Evolutionary conservation across 2,888 invertebrate genomes (phyloP).

Genomic region (Axea sp.): DNA sequence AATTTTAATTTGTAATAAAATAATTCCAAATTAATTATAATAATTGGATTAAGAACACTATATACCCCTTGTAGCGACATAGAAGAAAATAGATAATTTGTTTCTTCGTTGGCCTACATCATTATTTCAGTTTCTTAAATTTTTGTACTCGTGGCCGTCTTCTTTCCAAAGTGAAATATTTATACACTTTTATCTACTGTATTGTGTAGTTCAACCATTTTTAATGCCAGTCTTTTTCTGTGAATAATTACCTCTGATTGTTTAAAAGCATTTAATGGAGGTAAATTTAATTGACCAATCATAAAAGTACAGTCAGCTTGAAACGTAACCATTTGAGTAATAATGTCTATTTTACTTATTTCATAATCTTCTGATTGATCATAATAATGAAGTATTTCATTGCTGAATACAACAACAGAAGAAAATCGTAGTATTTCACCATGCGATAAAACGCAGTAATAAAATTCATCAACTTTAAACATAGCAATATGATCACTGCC

Average conservation of each 20-base stretch:
- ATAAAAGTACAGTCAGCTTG: slow-evolving; percentile 73
- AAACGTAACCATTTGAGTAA: slow-evolving; percentile 69
- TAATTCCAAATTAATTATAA: too few relatives aligned
- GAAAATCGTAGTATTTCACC: slow-evolving; percentile 67
- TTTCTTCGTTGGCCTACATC: too few relatives aligned
- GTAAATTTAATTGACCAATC: slow-evolving; percentile 71
- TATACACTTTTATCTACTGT: too few relatives aligned
- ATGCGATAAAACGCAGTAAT: slow-evolving; percentile 70
- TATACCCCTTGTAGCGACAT: too few relatives aligned
- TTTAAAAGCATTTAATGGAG: slow-evolving; percentile 73
- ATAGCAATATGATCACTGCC: slow-evolving; percentile 65
- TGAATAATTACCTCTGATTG: slow-evolving; percentile 65
- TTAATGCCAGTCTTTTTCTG: too few relatives aligned
- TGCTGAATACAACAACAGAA: slow-evolving; percentile 50
- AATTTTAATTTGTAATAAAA: too few relatives aligned
- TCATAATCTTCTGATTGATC: slow-evolving; percentile 70
- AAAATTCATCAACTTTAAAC: slow-evolving; percentile 68
- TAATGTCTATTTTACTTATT: slow-evolving; percentile 71
- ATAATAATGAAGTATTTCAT: slow-evolving; percentile 61
- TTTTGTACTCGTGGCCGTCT: too few relatives aligned
- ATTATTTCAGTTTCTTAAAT: too few relatives aligned
- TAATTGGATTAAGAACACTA: too few relatives aligned
- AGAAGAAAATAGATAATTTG: too few relatives aligned
- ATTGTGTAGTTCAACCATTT: too few relatives aligned
- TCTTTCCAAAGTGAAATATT: too few relatives aligned